A percentile compares a stretch with the other conserved stretches of the same genome.
Evolutionary conservation across 2,113 vertebrate genomes (phyloP).

Genomic region (Prionailurus bengalensis): DNA sequence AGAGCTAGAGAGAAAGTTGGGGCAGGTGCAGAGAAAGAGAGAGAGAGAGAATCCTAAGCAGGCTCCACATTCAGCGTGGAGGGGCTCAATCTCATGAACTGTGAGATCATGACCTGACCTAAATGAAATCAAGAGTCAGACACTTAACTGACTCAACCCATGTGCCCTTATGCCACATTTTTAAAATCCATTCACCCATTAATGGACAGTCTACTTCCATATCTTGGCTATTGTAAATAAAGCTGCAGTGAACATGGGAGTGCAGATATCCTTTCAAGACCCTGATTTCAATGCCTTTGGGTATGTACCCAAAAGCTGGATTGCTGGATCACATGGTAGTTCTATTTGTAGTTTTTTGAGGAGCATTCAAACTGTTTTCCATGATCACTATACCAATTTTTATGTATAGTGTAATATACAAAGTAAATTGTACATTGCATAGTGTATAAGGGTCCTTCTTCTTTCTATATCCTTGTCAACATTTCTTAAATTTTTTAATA

Average conservation of each 20-base stretch:
- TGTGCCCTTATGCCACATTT: background rate
- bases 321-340: background rate
- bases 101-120: too few relatives aligned
- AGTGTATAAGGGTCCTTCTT: background rate
- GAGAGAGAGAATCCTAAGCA: too few relatives aligned
- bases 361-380: background rate
- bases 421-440: background rate
- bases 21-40: too few relatives aligned
- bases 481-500: background rate
- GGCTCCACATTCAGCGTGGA: too few relatives aligned
- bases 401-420: background rate
- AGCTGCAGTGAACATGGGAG: background rate
- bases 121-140: too few relatives aligned
- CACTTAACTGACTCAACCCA: too few relatives aligned
- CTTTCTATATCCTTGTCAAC: background rate
- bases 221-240: background rate
- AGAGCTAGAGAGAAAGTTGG: too few relatives aligned
- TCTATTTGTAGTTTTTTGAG: background rate
- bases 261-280: background rate
- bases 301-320: background rate
- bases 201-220: background rate
- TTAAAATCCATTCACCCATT: background rate
- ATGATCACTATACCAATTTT: background rate
- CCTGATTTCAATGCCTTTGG: background rate
- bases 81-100: too few relatives aligned